These are phyloP conservation scores for Petrophora chlorosata DNA, from an alignment of 2,888 invertebrate species.

Conservation along the genomic window DNA sequence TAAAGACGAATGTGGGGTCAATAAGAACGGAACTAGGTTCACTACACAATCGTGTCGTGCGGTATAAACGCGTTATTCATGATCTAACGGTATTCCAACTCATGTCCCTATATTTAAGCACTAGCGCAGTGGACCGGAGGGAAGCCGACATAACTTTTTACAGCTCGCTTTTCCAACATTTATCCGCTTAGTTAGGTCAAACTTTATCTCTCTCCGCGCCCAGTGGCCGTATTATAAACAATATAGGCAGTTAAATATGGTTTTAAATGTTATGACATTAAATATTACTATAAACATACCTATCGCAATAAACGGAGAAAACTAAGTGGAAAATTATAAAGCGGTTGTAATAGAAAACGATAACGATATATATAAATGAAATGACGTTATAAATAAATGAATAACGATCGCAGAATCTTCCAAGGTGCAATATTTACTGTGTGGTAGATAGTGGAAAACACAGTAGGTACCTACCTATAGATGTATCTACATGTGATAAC, in stretches of 20 bases:
- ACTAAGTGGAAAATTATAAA: too few relatives aligned
- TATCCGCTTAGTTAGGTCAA: conserved; percentile 24
- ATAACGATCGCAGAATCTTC: too few relatives aligned
- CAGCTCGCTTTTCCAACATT: conserved; percentile 30
- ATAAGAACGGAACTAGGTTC: too few relatives aligned
- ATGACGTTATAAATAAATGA: too few relatives aligned
- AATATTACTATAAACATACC: neutral
- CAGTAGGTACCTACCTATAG: too few relatives aligned
- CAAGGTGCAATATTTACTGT: too few relatives aligned
- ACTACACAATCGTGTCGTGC: conserved; percentile 38
- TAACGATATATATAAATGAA: too few relatives aligned
- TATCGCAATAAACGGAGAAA: conserved; percentile 4
- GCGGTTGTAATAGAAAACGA: too few relatives aligned
- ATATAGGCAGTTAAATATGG: conserved; percentile 2
- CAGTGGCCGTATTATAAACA: neutral
- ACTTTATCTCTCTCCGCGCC: conserved; percentile 33
- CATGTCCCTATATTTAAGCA: conserved; percentile 60
- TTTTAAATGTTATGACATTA: conserved; percentile 4
- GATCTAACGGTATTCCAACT: conserved; percentile 60
- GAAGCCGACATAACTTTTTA: conserved; percentile 43
- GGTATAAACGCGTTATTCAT: conserved; percentile 41
- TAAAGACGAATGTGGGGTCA: too few relatives aligned
- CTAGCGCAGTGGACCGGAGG: conserved; percentile 48
- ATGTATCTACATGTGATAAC: too few relatives aligned
- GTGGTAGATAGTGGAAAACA: too few relatives aligned